These are phyloP conservation scores for Drosophila imparisetae DNA, from an alignment of 2,888 invertebrate genomes.

Conservation along the genomic window DNA sequence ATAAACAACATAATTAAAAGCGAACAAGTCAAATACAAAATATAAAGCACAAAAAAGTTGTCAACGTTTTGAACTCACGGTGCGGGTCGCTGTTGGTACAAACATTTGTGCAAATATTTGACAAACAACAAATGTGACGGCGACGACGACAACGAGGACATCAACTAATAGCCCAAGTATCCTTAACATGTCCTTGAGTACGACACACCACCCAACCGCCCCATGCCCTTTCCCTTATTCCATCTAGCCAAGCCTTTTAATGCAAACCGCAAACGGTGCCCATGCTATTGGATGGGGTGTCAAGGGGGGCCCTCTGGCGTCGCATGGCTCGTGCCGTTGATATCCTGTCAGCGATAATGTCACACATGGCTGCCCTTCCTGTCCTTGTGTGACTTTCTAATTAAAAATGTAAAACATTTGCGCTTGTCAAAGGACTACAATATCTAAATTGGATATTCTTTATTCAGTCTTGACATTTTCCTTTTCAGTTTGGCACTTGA, in stretches of 20 bases:
- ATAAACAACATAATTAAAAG: slow-evolving; percentile 78
- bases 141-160: slow-evolving; percentile 48
- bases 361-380: slow-evolving; percentile 64
- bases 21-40: slow-evolving; percentile 61
- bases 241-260: slow-evolving; percentile 55
- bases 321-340: slow-evolving; percentile 41
- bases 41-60: slow-evolving; percentile 28
- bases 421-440: slow-evolving; percentile 42
- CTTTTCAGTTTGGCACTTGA: slow-evolving; percentile 25
- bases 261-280: slow-evolving; percentile 38
- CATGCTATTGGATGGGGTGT: slow-evolving; percentile 40
- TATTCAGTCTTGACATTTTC: slow-evolving; percentile 23
- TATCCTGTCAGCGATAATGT: slow-evolving; percentile 72
- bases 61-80: slow-evolving; percentile 54
- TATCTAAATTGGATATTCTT: slow-evolving; percentile 50
- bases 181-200: slow-evolving; percentile 65
- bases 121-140: slow-evolving; percentile 43
- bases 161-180: slow-evolving; percentile 69
- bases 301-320: slow-evolving; percentile 36
- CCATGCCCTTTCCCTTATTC: not conserved
- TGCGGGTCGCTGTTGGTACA: slow-evolving; percentile 67
- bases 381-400: slow-evolving; percentile 66
- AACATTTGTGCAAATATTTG: slow-evolving; percentile 75
- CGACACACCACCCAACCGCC: slow-evolving; percentile 7
- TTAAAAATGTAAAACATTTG: slow-evolving; percentile 78